Conservation (phyloP, 2,888 invertebrate genomes). For the Hylaea fasciaria region DNA sequence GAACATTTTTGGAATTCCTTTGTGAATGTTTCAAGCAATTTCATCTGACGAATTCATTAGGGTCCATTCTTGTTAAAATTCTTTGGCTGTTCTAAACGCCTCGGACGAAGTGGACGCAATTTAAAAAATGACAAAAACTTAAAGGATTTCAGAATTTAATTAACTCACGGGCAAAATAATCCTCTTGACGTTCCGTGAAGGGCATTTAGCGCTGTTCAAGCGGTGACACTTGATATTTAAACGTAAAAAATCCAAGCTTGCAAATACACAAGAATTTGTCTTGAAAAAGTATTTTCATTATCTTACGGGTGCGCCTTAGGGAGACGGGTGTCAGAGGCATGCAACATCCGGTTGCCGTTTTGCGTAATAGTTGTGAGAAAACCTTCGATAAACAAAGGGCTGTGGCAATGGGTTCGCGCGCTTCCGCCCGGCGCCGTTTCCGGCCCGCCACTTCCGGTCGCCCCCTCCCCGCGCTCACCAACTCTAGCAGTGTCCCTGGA, state of each 20-base stretch:
- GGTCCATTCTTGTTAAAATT: conserved; percentile 13
- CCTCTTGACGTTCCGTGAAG: conserved; percentile 27
- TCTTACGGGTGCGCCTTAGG: conserved; percentile 33
- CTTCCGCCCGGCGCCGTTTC: conserved; percentile 76
- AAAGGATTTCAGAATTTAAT: conserved; percentile 41
- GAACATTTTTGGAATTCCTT: not conserved
- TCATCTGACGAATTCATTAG: conserved; percentile 7
- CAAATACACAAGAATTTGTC: conserved; percentile 27
- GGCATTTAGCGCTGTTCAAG: conserved; percentile 29
- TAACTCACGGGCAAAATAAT: conserved; percentile 38
- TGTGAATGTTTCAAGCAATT: not conserved
- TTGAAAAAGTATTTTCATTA: conserved; percentile 43
- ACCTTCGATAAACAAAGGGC: conserved; percentile 73
- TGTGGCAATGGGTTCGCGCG: conserved; percentile 72
- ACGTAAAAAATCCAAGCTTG: conserved; percentile 9
- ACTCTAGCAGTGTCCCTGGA: conserved; percentile 48
- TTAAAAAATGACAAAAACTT: conserved; percentile 24
- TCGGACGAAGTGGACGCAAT: conserved; percentile 15
- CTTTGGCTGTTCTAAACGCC: conserved; percentile 6
- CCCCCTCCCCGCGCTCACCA: conserved; percentile 40
- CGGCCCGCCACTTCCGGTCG: conserved; percentile 63
- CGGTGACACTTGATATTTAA: conserved; percentile 40
- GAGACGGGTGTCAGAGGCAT: conserved; percentile 44
- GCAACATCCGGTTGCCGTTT: conserved; percentile 56
- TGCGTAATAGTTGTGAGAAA: conserved; percentile 60